These are phyloP conservation scores for Maconellicoccus hirsutus DNA, from an alignment of 1,140 invertebrate genomes.

Conservation along the genomic window DNA sequence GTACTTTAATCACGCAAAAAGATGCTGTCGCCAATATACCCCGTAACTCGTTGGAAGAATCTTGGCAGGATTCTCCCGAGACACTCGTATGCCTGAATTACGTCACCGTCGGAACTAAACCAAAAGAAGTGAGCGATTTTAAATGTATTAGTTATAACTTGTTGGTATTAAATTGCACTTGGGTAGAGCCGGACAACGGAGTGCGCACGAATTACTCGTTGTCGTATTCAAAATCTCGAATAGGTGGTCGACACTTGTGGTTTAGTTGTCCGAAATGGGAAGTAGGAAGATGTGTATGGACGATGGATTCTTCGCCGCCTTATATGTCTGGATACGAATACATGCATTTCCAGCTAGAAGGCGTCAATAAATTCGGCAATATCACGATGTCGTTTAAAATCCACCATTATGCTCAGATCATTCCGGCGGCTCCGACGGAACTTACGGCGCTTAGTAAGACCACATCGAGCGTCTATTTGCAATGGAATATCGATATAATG, in stretches of 20 bases:
- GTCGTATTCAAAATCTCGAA: too few relatives aligned
- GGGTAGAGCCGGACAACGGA: constrained; percentile 38
- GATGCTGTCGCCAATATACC: background rate
- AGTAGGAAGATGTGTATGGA: too few relatives aligned
- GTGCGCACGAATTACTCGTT: constrained; percentile 41
- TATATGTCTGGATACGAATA: too few relatives aligned
- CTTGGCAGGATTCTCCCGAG: background rate
- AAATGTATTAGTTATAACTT: too few relatives aligned
- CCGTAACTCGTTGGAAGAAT: constrained; percentile 28
- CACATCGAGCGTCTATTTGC: constrained; percentile 43
- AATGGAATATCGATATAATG: too few relatives aligned
- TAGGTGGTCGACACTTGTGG: too few relatives aligned
- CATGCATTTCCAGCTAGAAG: constrained; percentile 22
- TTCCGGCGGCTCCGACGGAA: constrained; percentile 31
- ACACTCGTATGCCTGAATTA: constrained; percentile 39
- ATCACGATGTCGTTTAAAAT: constrained; percentile 39
- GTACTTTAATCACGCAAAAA: constrained; percentile 30
- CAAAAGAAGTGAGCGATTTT: too few relatives aligned
- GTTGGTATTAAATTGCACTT: too few relatives aligned
- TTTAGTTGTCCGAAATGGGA: too few relatives aligned
- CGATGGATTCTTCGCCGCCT: too few relatives aligned
- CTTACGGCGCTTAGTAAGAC: constrained; percentile 43
- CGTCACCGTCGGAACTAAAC: constrained; percentile 42
- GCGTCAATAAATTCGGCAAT: too few relatives aligned
- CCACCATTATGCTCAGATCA: constrained; percentile 48